Percentiles rank a stretch among this genome's conserved stretches.
phyloP scores from a whole-genome alignment of 1,140 invertebrate genomes.

The Zaprionus davidi region DNA sequence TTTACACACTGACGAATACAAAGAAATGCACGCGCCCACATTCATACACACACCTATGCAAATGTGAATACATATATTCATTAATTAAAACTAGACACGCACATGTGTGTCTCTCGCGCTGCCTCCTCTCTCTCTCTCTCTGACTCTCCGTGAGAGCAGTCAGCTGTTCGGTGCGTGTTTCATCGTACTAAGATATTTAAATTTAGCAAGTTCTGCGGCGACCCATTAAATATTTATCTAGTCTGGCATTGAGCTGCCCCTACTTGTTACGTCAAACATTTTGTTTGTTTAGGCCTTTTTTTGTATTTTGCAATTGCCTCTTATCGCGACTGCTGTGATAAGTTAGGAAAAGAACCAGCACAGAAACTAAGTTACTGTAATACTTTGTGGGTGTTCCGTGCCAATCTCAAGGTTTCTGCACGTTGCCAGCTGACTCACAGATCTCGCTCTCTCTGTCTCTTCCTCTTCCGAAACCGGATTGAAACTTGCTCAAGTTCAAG shows the following conservation, averaged over 20 bases:
- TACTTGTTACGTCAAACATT: constrained; percentile 41
- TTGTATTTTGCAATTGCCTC: constrained; percentile 5
- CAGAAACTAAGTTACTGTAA: constrained; percentile 29
- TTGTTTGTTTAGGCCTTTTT: constrained; percentile 2
- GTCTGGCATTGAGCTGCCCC: constrained; percentile 25
- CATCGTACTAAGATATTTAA: constrained; percentile 21
- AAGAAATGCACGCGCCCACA: background rate
- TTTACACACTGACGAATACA: background rate
- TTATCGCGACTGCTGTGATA: constrained; percentile 38
- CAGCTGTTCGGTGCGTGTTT: constrained; percentile 46
- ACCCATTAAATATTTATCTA: constrained; percentile 41
- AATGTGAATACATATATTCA: constrained; percentile 12
- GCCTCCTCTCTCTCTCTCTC: background rate
- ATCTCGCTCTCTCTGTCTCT: background rate
- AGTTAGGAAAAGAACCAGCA: constrained; percentile 17
- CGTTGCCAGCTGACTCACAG: constrained; percentile 30
- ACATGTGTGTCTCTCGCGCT: constrained; percentile 15
- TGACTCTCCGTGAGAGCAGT: constrained; percentile 4
- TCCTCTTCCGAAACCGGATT: constrained; percentile 35
- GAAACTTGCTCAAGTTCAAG: constrained; percentile 45
- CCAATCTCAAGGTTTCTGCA: constrained; percentile 25
- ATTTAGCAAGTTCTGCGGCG: constrained; percentile 15
- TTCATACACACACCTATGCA: background rate
- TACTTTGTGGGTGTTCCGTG: constrained; percentile 1
- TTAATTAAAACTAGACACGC: constrained; percentile 8